Percentiles rank a stretch among this genome's conserved stretches.
Evolutionary conservation across 2,113 vertebrate species (phyloP).

Genomic region (Pleuronectes platessa): DNA sequence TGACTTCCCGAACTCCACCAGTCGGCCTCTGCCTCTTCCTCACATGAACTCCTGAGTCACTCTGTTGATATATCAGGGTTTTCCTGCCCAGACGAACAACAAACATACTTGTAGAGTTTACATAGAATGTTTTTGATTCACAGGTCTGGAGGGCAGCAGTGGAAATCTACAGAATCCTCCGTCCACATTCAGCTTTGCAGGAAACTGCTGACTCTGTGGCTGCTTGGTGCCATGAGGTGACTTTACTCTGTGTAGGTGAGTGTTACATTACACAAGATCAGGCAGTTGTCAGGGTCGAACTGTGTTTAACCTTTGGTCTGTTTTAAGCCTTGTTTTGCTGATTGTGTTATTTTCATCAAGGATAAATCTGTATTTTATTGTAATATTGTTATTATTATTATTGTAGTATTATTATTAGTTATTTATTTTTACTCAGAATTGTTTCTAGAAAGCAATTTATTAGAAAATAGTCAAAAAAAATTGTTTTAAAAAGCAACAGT

Average conservation of each 20-base stretch:
- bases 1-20: slow-evolving; percentile 57
- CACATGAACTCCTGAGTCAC: neutral
- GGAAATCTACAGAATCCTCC: neutral
- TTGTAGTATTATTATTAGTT: too few relatives aligned
- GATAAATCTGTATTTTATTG: too few relatives aligned
- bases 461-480: too few relatives aligned
- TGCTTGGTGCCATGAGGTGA: neutral
- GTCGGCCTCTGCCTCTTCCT: neutral
- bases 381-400: too few relatives aligned
- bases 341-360: too few relatives aligned
- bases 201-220: neutral
- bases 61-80: neutral
- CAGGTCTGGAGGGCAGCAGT: neutral
- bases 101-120: neutral
- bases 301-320: too few relatives aligned
- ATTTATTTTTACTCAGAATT: too few relatives aligned
- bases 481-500: too few relatives aligned
- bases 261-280: too few relatives aligned
- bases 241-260: neutral
- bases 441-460: too few relatives aligned
- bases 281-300: too few relatives aligned
- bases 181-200: neutral
- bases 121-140: neutral
- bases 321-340: too few relatives aligned
- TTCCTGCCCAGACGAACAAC: neutral